Evolutionary conservation across 1,140 invertebrate genomes (phyloP), one percentile per base, ranked within the genome.

Genomic region (Mesaphorura yosii): DNA sequence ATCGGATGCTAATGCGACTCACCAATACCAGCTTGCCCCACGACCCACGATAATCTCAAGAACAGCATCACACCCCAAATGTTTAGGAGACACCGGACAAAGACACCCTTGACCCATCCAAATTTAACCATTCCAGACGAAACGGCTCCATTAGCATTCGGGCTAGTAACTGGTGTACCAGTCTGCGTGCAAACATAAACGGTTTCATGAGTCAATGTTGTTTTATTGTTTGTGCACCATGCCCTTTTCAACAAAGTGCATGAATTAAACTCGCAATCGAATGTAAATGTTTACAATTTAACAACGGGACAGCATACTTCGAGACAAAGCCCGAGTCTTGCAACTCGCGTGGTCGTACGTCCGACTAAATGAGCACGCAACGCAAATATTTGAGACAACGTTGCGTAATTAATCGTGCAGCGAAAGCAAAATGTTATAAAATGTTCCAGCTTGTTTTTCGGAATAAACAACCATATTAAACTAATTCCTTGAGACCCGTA

Each of bases 81-180:
- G 58, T 78, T 78, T 58, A 92, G 76, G 7, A 92, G 75, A 70
- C 86, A 89, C 72, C 84, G 70, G 69, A 86, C 74, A 65, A 88
- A 70, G 10, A 88, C 86, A 29, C 86, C 84, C 70, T 90, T 83
- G 60, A 92, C 86, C 88, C 88, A 93, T 47, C 88, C 88, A 50
- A 56, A 60, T 41, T 60, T 60, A 14, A 60, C 31, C 31, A 34
- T 34, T 10, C 31, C 31, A 10, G 10, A 10, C n/a, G 10, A 10
- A 10, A 10, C n/a, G 10, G 31, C 31, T 10, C 10, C 31, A 34
- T 34, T 34, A 10, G 31, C 10, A 34, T 10, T 34, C 10, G 31
- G 31, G 10, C 10, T 10, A 10, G 10, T n/a, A 34, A 34, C 31
- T 34, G 31, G n/a, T 34, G 31, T 34, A 10, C n/a, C 10, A 34